Percentiles rank a stretch among this genome's conserved stretches.
These are phyloP conservation scores for Misgurnus anguillicaudatus DNA, from an alignment of 2,113 vertebrate species.

Conservation along the genomic window DNA sequence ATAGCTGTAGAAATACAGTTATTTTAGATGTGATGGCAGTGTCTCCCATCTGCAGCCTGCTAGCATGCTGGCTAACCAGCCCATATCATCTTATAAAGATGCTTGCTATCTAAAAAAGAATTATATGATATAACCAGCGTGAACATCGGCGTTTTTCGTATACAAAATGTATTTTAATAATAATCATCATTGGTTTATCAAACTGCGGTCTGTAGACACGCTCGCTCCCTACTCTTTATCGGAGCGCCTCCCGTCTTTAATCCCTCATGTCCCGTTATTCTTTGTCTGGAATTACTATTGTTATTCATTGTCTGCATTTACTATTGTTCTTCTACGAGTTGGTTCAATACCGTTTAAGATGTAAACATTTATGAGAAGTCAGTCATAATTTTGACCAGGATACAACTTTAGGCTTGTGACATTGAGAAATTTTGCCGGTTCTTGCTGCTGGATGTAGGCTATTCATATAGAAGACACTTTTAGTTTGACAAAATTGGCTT, in stretches of 20 bases:
- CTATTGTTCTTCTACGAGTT: background rate
- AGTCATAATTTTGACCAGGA: background rate
- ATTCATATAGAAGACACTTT: background rate
- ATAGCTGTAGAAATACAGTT: constrained; percentile 18
- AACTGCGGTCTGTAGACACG: constrained; percentile 4
- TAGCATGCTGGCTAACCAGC: constrained; percentile 48
- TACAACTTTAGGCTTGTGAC: constrained; percentile 21
- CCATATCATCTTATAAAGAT: background rate
- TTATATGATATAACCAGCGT: background rate
- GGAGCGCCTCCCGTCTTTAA: constrained; percentile 32
- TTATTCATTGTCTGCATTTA: background rate
- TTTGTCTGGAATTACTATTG: constrained; percentile 52
- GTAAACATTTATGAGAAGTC: background rate
- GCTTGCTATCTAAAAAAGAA: background rate
- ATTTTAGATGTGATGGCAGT: constrained; percentile 38
- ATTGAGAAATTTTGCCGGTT: constrained; percentile 15
- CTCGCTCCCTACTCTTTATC: constrained; percentile 35
- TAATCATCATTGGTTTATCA: background rate
- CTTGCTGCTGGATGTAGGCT: background rate
- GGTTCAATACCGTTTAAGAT: background rate
- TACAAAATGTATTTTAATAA: background rate
- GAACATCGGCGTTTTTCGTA: background rate
- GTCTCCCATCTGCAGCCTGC: constrained; percentile 34
- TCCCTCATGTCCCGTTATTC: constrained; percentile 47
- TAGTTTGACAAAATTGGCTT: background rate